A percentile compares a stretch with the other conserved stretches of the same genome.
phyloP scores from a whole-genome alignment of 2,113 vertebrate genomes.

The Pyrgilauda ruficollis region DNA sequence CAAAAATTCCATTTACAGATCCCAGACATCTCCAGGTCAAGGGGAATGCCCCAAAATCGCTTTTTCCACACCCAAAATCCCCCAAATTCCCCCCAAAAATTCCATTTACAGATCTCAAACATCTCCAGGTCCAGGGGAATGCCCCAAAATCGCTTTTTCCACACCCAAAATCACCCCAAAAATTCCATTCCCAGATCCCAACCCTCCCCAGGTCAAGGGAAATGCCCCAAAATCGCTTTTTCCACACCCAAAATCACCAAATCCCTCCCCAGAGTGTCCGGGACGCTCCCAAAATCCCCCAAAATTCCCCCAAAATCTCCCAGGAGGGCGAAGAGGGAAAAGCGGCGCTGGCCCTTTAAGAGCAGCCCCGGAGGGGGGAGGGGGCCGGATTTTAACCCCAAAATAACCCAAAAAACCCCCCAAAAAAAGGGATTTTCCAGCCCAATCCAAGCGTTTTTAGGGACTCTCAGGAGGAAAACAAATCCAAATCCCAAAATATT shows the following conservation, averaged over 20 bases:
- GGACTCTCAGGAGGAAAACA: neutral
- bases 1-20: too few species aligned
- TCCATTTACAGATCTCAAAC: too few species aligned
- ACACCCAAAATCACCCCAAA: neutral
- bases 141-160: too few species aligned
- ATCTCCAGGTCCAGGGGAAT: too few species aligned
- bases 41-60: too few species aligned
- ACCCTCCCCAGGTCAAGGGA: rapidly evolving
- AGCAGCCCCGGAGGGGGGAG: neutral
- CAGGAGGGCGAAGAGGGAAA: neutral
- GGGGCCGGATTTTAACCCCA: neutral
- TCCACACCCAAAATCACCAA: neutral
- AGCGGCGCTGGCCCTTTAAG: neutral
- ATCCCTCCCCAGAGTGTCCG: neutral
- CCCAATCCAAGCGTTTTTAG: neutral
- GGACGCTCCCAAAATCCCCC: neutral
- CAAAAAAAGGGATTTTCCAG: neutral
- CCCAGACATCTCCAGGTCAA: too few species aligned
- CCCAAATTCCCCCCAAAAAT: too few species aligned
- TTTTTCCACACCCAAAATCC: too few species aligned
- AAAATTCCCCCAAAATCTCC: neutral
- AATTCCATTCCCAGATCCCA: neutral
- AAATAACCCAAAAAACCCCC: neutral
- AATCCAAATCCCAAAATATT: neutral
- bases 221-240: neutral